Conservation (phyloP, 2,113 vertebrate species). For the Kryptolebias marmoratus region DNA sequence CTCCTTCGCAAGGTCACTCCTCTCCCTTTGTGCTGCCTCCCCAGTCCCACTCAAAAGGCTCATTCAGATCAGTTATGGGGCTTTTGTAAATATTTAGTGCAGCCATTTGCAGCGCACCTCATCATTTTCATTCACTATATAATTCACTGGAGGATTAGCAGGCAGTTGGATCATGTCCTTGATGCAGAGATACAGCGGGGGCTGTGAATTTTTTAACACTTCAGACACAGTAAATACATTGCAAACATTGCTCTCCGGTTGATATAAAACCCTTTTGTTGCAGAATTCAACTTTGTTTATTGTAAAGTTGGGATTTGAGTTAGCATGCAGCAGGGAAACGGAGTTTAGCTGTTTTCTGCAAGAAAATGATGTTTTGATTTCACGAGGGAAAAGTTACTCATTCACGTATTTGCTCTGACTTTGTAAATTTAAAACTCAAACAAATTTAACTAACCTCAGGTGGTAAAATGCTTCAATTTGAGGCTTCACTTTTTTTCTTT, state of each 20-base stretch:
- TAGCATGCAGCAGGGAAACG: background rate
- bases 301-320: background rate
- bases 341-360: background rate
- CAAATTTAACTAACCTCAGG: too few relatives aligned
- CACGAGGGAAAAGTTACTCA: background rate
- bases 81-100: constrained; percentile 77
- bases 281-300: background rate
- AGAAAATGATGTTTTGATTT: background rate
- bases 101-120: constrained; percentile 35
- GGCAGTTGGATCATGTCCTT: constrained; percentile 46
- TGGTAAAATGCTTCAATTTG: too few relatives aligned
- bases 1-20: constrained; percentile 64
- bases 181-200: constrained; percentile 25
- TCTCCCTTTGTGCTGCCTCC: constrained; percentile 64
- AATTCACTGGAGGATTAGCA: constrained; percentile 56
- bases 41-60: constrained; percentile 60
- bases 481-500: too few relatives aligned
- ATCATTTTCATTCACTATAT: constrained; percentile 48
- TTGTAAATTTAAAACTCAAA: too few relatives aligned
- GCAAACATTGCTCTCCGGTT: background rate
- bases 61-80: constrained; percentile 67
- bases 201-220: constrained; percentile 13
- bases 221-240: constrained; percentile 18
- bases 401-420: background rate
- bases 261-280: constrained; percentile 2